Evolutionary conservation across 2,888 invertebrate genomes (phyloP).

Genomic region (Laothoe populi): DNA sequence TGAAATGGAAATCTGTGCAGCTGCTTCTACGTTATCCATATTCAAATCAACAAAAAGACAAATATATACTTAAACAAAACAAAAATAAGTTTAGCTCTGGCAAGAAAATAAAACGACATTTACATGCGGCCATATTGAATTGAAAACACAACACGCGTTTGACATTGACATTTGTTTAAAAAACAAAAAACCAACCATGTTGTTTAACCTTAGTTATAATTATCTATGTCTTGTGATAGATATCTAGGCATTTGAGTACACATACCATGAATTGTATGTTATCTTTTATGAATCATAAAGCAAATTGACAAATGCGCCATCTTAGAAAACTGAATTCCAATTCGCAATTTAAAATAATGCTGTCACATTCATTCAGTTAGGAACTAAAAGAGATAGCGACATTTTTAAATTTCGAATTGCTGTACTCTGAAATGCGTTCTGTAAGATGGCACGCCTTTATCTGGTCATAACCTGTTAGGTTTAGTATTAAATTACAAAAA

Average conservation of each 20-base stretch:
- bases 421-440: not conserved
- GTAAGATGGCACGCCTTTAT: not conserved
- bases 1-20: too few relatives aligned
- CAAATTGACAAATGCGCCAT: not conserved
- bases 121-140: not conserved
- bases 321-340: not conserved
- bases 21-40: too few relatives aligned
- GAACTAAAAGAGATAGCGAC: not conserved
- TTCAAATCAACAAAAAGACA: too few relatives aligned
- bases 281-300: conserved; percentile 13
- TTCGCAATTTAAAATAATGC: not conserved
- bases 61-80: not conserved
- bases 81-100: not conserved
- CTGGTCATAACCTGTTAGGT: not conserved
- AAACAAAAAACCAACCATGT: conserved; percentile 12
- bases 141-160: conserved; percentile 1
- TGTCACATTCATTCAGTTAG: not conserved
- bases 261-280: conserved; percentile 1
- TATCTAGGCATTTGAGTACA: not conserved
- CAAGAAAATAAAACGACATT: not conserved
- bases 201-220: conserved; percentile 8
- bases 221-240: conserved; percentile 18
- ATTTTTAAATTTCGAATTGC: not conserved
- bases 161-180: conserved; percentile 6
- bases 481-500: not conserved